A percentile compares a stretch with the other conserved stretches of the same genome.
Evolutionary conservation across 1,140 invertebrate species (phyloP).

Genomic region (Drosophila ananassae): DNA sequence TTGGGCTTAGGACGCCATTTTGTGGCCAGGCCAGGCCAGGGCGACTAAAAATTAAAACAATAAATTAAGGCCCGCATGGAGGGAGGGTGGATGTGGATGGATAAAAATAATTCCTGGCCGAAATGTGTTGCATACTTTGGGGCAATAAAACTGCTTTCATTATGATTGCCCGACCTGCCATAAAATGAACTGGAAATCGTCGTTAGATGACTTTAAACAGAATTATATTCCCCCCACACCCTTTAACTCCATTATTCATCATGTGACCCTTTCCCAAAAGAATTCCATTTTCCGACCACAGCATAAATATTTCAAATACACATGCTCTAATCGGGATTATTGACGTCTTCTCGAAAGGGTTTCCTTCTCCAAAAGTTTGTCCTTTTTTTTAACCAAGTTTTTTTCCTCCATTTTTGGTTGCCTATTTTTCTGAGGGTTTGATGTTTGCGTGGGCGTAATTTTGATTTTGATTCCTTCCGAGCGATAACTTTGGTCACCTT

Average conservation of each 20-base stretch:
- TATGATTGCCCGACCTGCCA: conserved; percentile 45
- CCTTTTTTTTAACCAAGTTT: background rate
- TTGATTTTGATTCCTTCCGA: conserved; percentile 64
- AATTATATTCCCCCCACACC: conserved; percentile 1
- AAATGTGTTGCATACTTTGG: conserved; percentile 51
- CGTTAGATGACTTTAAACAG: conserved; percentile 40
- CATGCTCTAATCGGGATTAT: conserved; percentile 53
- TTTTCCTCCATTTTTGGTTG: background rate
- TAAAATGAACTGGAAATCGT: conserved; percentile 48
- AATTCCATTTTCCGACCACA: conserved; percentile 45
- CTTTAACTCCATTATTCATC: conserved; percentile 35
- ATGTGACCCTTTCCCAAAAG: conserved; percentile 33
- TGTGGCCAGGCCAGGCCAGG: conserved; percentile 36
- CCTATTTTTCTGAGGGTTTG: conserved; percentile 11
- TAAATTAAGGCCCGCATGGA: conserved; percentile 61
- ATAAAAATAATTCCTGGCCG: conserved; percentile 14
- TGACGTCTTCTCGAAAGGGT: conserved; percentile 32
- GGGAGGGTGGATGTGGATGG: background rate
- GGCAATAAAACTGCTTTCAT: conserved; percentile 57
- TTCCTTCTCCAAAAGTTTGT: background rate
- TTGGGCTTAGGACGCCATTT: conserved; percentile 52
- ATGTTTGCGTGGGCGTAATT: conserved; percentile 47
- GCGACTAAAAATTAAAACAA: conserved; percentile 78
- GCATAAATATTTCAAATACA: conserved; percentile 61
- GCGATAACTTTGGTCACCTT: conserved; percentile 69